These are phyloP conservation scores for Lysandra coridon DNA, from an alignment of 2,888 invertebrate species.

Conservation along the genomic window DNA sequence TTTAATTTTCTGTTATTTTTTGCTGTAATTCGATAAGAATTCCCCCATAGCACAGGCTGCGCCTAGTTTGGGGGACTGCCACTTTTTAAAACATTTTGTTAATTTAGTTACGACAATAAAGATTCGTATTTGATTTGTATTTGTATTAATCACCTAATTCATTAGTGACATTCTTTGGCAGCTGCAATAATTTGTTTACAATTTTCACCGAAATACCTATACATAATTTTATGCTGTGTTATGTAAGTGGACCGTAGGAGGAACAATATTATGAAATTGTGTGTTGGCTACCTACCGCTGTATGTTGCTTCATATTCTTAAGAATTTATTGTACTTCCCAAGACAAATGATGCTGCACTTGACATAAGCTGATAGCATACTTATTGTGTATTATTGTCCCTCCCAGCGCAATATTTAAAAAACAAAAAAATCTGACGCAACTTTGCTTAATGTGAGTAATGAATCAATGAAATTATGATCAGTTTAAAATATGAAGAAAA, in stretches of 20 bases:
- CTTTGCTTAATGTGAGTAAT: not conserved
- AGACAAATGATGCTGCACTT: constrained; percentile 19
- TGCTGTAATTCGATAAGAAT: too few relatives aligned
- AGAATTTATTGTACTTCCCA: not conserved
- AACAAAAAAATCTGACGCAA: not conserved
- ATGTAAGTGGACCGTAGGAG: not conserved
- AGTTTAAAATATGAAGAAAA: too few relatives aligned
- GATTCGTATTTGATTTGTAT: too few relatives aligned
- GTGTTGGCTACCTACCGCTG: not conserved
- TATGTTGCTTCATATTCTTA: not conserved
- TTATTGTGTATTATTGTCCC: not conserved
- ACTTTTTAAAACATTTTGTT: too few relatives aligned
- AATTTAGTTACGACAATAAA: too few relatives aligned
- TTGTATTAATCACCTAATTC: not conserved
- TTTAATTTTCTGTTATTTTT: too few relatives aligned
- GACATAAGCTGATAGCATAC: not conserved
- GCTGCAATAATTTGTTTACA: not conserved
- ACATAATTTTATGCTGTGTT: not conserved
- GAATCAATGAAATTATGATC: not conserved
- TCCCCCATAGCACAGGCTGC: too few relatives aligned
- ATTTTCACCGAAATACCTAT: not conserved
- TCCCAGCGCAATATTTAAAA: not conserved
- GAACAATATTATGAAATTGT: not conserved
- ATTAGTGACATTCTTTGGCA: not conserved
- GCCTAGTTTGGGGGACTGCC: too few relatives aligned